phyloP scores from a whole-genome alignment of 2,113 vertebrate species.

The Ascaphus truei region DNA sequence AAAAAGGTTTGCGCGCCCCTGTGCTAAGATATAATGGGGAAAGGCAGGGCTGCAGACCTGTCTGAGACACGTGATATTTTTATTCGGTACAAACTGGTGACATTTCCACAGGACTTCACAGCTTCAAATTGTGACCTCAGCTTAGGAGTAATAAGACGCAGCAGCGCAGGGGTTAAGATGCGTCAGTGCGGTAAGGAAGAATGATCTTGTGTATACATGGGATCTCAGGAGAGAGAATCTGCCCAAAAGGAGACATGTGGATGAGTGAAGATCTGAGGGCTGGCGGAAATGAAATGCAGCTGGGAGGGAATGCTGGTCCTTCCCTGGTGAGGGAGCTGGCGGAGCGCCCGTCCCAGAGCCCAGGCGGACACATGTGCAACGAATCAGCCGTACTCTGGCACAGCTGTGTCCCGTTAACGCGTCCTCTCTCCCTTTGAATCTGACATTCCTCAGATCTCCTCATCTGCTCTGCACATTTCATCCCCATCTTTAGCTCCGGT shows the following conservation, averaged over 20 bases:
- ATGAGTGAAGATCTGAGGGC: conserved; percentile 6
- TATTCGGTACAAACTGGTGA: no score
- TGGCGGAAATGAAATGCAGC: conserved; percentile 1
- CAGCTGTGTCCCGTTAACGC: conserved; percentile 16
- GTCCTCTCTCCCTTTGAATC: conserved; percentile 20
- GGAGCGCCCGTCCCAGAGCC: conserved; percentile 14
- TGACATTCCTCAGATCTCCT: conserved; percentile 20
- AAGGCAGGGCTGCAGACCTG: no score
- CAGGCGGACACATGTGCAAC: conserved; percentile 26
- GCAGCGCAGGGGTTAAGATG: no score
- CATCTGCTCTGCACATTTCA: conserved; percentile 24
- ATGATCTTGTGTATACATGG: no score
- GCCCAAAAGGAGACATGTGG: conserved; percentile 1
- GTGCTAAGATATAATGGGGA: no score
- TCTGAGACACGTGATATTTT: no score
- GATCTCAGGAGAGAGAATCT: background rate
- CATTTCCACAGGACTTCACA: no score
- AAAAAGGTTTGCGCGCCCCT: no score
- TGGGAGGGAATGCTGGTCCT: background rate
- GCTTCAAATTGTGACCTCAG: no score
- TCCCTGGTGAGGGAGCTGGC: background rate
- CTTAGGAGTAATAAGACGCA: no score
- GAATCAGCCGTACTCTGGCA: conserved; percentile 10
- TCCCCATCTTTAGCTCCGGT: background rate
- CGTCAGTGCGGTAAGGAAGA: no score